Conservation (phyloP, 2,888 invertebrate species). For the Megastigmus dorsalis region DNA sequence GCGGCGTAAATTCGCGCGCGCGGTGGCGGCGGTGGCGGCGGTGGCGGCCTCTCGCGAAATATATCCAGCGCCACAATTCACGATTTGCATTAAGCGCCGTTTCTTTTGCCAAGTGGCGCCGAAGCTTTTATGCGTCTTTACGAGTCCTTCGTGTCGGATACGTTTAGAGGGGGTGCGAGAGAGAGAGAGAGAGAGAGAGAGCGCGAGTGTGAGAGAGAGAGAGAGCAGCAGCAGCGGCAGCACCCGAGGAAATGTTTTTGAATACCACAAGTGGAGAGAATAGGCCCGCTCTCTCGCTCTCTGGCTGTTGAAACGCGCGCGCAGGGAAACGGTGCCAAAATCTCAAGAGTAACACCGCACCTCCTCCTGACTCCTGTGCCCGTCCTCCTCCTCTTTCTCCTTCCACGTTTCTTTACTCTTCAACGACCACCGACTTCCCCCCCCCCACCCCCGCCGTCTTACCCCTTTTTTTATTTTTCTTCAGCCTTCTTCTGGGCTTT, state of each 20-base stretch:
- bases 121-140: constrained; percentile 52
- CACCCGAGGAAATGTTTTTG: constrained; percentile 67
- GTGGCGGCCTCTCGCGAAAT: not conserved
- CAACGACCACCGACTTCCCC: too few species aligned
- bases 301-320: too few species aligned
- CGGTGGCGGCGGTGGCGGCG: not conserved
- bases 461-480: too few species aligned
- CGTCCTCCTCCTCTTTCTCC: too few species aligned
- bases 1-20: not conserved
- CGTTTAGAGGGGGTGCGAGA: constrained; percentile 11
- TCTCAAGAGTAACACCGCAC: not conserved
- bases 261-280: constrained; percentile 65
- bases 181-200: not conserved
- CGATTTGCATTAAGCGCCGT: constrained; percentile 39
- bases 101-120: constrained; percentile 39
- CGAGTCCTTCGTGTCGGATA: constrained; percentile 57
- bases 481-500: too few species aligned
- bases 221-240: constrained; percentile 19
- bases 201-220: not conserved
- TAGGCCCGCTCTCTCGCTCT: constrained; percentile 62
- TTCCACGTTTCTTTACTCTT: not conserved
- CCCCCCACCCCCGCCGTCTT: too few species aligned
- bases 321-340: constrained; percentile 67
- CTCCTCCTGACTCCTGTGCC: too few species aligned
- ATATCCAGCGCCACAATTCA: constrained; percentile 25